Conservation (phyloP, 1,140 invertebrate species). For the Littorina saxatilis region DNA sequence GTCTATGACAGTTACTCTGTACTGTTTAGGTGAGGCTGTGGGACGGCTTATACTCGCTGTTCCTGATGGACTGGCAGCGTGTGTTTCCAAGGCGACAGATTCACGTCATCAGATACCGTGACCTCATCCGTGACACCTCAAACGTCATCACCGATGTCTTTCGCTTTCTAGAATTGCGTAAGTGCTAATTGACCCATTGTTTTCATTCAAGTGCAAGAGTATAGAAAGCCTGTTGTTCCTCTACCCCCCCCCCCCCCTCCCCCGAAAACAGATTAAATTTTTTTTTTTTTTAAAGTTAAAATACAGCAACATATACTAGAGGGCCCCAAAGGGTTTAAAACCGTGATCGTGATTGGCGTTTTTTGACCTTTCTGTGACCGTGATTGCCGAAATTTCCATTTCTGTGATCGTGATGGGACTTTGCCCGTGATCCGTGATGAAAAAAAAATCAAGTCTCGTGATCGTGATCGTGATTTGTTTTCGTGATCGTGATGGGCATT, state of each 20-base stretch:
- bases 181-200: not conserved
- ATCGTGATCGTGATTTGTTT: no score
- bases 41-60: slow-evolving; percentile 36
- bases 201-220: not conserved
- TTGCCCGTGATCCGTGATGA: no score
- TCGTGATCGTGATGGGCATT: no score
- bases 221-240: not conserved
- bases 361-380: no score
- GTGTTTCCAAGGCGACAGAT: slow-evolving; percentile 42
- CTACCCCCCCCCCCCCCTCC: not conserved
- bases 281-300: not conserved
- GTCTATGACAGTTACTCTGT: no score
- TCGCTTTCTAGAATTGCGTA: slow-evolving; percentile 39
- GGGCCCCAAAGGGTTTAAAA: no score
- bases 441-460: no score
- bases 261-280: not conserved
- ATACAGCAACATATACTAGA: no score
- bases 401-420: no score
- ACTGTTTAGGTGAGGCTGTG: slow-evolving; percentile 6
- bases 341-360: no score
- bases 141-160: slow-evolving; percentile 33
- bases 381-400: no score
- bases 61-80: slow-evolving; percentile 38
- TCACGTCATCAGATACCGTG: slow-evolving; percentile 28
- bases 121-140: slow-evolving; percentile 10